Evolutionary conservation across 2,888 invertebrate species (phyloP).

Genomic region (Lottia gigantea): DNA sequence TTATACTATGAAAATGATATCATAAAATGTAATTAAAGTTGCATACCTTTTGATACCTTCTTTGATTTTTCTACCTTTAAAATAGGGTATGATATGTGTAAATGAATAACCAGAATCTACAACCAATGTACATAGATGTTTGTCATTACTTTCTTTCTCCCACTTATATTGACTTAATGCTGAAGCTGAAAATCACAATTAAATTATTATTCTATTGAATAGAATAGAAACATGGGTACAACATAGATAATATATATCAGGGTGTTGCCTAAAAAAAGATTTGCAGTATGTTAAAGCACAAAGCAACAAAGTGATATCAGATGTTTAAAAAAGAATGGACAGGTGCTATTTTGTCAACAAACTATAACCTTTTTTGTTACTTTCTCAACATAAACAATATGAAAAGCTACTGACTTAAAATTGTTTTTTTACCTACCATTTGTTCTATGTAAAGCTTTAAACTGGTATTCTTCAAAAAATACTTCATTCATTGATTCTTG

Average conservation of each 20-base stretch:
- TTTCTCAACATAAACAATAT: too few relatives aligned
- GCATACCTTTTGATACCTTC: constrained; percentile 72
- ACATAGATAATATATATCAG: too few relatives aligned
- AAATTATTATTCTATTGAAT: too few relatives aligned
- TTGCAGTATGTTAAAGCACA: too few relatives aligned
- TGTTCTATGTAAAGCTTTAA: constrained; percentile 82
- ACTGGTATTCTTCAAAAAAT: constrained; percentile 97
- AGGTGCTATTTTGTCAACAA: too few relatives aligned
- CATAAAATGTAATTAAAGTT: neutral
- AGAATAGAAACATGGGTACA: neutral
- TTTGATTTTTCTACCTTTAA: constrained; percentile 73
- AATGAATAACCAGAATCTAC: constrained; percentile 97
- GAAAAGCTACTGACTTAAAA: too few relatives aligned
- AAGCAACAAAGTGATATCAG: too few relatives aligned
- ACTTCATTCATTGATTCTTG: constrained; percentile 96
- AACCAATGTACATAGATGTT: constrained; percentile 73
- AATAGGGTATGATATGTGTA: constrained; percentile 91
- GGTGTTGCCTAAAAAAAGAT: too few relatives aligned
- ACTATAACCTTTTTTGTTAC: too few relatives aligned
- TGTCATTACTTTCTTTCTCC: constrained; percentile 71
- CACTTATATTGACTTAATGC: constrained; percentile 83
- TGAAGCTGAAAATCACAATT: constrained; percentile 72
- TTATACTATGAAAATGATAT: too few relatives aligned
- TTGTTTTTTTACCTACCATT: constrained; percentile 73
- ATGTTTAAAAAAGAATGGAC: too few relatives aligned